phyloP scores from a whole-genome alignment of 2,113 vertebrate species.

The Phrynocephalus versicolor region DNA sequence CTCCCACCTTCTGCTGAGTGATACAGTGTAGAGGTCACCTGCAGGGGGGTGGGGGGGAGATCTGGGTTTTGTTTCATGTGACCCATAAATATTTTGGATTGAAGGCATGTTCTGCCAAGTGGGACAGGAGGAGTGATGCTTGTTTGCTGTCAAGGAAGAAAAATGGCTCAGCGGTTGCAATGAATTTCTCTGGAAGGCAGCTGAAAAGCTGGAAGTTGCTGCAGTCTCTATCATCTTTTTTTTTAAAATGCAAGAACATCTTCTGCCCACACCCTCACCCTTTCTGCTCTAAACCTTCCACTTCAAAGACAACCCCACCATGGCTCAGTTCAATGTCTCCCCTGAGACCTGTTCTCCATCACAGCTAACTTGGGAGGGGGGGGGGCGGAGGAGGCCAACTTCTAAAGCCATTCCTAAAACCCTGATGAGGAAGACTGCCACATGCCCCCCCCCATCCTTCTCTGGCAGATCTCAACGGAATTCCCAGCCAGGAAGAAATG shows the following conservation, averaged over 20 bases:
- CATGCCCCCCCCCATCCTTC: not conserved
- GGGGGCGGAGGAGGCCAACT: not conserved
- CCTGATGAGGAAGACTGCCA: not conserved
- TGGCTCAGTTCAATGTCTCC: not conserved
- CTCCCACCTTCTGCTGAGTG: not conserved
- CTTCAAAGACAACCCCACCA: not conserved
- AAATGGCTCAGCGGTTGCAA: not conserved
- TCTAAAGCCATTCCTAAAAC: not conserved
- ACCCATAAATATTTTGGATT: not conserved
- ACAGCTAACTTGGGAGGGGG: not conserved
- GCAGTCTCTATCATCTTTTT: not conserved
- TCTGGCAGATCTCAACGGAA: not conserved
- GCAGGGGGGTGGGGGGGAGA: not conserved
- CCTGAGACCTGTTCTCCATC: not conserved
- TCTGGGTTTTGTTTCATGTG: not conserved
- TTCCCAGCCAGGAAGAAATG: not conserved
- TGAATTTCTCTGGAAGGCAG: not conserved
- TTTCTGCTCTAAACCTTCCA: not conserved
- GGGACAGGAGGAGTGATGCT: not conserved
- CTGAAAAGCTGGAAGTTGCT: not conserved
- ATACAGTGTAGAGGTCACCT: constrained; percentile 5
- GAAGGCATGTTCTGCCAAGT: not conserved
- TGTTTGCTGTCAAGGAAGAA: not conserved
- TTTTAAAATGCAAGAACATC: not conserved
- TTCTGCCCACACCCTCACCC: not conserved